Evolutionary conservation across 37 sponge, comb jelly and placozoan genomes (phyloP).

Genomic region (Oopsacas minuta): DNA sequence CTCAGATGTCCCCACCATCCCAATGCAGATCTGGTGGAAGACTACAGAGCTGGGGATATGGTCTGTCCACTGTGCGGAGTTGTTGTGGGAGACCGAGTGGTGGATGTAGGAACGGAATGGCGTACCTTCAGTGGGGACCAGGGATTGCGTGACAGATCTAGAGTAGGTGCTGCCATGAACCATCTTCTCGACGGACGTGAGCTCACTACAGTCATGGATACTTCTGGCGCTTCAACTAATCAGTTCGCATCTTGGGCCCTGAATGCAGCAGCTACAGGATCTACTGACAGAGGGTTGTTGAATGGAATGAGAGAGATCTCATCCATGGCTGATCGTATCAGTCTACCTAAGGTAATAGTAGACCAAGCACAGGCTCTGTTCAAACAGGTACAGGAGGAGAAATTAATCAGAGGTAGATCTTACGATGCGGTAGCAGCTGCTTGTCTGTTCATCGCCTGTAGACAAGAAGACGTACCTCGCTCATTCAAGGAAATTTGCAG

Average conservation of each 20-base stretch:
- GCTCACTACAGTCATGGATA: conserved; percentile 59
- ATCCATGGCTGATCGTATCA: conserved; percentile 77
- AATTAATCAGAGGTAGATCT: conserved; percentile 68
- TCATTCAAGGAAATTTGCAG: conserved; percentile 98
- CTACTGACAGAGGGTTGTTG: conserved; percentile 53
- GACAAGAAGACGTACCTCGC: conserved; percentile 81
- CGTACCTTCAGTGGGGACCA: conserved; percentile 92
- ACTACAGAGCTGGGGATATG: conserved; percentile 92
- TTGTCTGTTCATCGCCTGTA: conserved; percentile 91
- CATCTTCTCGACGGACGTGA: conserved; percentile 54
- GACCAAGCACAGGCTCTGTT: conserved; percentile 78
- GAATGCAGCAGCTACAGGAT: background rate
- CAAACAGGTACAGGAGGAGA: conserved; percentile 79
- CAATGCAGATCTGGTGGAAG: conserved; percentile 69
- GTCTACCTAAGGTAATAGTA: conserved; percentile 70
- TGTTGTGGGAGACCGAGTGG: conserved; percentile 93
- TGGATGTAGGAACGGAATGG: conserved; percentile 98
- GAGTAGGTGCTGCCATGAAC: conserved; percentile 89
- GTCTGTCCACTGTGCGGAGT: conserved; percentile 92
- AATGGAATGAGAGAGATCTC: conserved; percentile 68
- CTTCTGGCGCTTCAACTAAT: background rate
- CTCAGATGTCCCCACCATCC: conserved; percentile 75
- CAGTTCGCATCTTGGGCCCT: background rate
- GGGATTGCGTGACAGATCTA: conserved; percentile 54
- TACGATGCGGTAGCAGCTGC: conserved; percentile 92